Evolutionary conservation across 2,888 invertebrate species (phyloP).

Genomic region (Brachycybe producta): DNA sequence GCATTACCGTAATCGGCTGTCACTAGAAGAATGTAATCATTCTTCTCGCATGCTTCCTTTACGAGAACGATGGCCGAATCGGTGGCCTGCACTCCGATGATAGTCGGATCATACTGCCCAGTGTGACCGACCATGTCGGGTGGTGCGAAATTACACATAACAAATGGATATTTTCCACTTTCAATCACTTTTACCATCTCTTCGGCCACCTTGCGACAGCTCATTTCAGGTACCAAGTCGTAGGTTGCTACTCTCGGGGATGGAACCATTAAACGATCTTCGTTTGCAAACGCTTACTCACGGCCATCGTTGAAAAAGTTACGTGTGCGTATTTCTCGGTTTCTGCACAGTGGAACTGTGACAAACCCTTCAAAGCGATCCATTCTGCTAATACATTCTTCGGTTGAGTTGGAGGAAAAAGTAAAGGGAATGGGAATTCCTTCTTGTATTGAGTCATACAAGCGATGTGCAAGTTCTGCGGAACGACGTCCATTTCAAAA

Average conservation of each 20-base stretch:
- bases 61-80: conserved; percentile 33
- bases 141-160: conserved; percentile 39
- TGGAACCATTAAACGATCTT: conserved; percentile 35
- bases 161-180: conserved; percentile 32
- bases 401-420: conserved; percentile 35
- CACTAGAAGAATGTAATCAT: conserved; percentile 27
- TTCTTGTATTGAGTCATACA: conserved; percentile 37
- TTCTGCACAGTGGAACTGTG: conserved; percentile 38
- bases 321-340: conserved; percentile 39
- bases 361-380: conserved; percentile 29
- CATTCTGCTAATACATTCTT: conserved; percentile 38
- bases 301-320: conserved; percentile 39
- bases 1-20: conserved; percentile 38
- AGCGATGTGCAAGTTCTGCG: conserved; percentile 23
- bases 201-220: conserved; percentile 32
- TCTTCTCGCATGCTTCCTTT: conserved; percentile 29
- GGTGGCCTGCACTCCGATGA: conserved; percentile 30
- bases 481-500: conserved; percentile 28
- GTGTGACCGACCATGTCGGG: conserved; percentile 40
- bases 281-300: conserved; percentile 32
- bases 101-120: conserved; percentile 34
- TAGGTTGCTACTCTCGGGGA: conserved; percentile 38
- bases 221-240: conserved; percentile 37
- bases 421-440: conserved; percentile 33
- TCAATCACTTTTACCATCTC: conserved; percentile 33